These are phyloP conservation scores for Megaceryle torquata DNA, from an alignment of 2,113 vertebrate genomes.

Conservation along the genomic window DNA sequence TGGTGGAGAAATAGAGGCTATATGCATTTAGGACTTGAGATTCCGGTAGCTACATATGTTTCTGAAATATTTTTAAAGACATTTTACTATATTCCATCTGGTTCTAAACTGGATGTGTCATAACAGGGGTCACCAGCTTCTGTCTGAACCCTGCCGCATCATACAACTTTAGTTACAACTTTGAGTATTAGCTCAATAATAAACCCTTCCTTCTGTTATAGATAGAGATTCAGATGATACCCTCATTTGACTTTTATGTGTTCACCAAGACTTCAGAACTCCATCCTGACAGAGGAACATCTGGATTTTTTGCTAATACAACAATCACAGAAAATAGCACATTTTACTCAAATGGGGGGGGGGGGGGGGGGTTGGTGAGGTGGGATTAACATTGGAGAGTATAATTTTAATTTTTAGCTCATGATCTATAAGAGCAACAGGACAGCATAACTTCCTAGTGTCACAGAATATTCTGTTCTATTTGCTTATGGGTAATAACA, in stretches of 20 bases:
- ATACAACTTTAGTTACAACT: neutral
- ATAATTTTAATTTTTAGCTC: neutral
- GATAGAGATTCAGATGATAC: neutral
- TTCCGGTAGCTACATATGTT: neutral
- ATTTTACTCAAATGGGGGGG: neutral
- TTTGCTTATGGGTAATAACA: neutral
- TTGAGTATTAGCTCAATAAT: neutral
- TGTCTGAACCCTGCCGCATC: neutral
- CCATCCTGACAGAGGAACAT: neutral
- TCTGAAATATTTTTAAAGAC: slow-evolving; percentile 21
- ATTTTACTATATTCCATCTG: slow-evolving; percentile 30
- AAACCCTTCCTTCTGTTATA: neutral
- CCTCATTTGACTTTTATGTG: neutral
- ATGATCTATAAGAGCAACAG: neutral
- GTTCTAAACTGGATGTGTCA: slow-evolving; percentile 7
- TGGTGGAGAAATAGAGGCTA: neutral
- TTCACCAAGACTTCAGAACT: neutral
- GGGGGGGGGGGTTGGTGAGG: no score
- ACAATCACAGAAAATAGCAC: neutral
- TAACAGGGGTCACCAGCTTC: slow-evolving; percentile 39
- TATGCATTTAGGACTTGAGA: neutral
- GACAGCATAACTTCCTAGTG: neutral
- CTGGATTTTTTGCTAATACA: neutral
- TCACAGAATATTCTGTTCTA: neutral
- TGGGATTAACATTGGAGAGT: neutral